Evolutionary conservation across 1,140 invertebrate genomes (phyloP).

Genomic region (Metopolophium dirhodum): DNA sequence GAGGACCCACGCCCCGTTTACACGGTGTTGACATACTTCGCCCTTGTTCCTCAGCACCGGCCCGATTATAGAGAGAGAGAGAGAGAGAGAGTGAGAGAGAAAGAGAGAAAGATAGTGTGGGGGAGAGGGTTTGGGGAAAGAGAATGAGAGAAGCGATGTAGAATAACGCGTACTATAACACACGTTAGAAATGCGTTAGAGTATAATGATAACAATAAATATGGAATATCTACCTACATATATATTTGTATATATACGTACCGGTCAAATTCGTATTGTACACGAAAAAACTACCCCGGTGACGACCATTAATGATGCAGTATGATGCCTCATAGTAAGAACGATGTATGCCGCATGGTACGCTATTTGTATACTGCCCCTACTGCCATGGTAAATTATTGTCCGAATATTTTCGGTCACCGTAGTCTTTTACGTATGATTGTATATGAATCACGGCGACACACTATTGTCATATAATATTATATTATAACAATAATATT

Average conservation of each 20-base stretch:
- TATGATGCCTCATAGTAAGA: neutral
- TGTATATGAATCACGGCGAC: neutral
- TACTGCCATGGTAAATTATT: neutral
- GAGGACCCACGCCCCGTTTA: conserved; percentile 48
- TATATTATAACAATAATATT: neutral
- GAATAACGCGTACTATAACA: neutral
- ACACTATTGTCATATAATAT: neutral
- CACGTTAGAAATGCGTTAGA: neutral
- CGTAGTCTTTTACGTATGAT: neutral
- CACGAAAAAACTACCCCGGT: neutral
- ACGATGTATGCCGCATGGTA: neutral
- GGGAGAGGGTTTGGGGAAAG: neutral
- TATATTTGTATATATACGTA: neutral
- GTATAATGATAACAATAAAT: neutral
- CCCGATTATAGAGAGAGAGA: neutral
- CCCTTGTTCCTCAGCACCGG: conserved; percentile 1
- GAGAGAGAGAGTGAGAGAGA: neutral
- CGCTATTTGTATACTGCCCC: neutral
- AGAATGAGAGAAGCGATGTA: neutral
- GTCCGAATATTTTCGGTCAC: neutral
- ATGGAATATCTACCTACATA: neutral
- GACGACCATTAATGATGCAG: neutral
- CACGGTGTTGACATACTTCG: conserved; percentile 50
- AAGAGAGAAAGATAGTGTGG: neutral
- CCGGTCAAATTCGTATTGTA: neutral